phyloP scores from a whole-genome alignment of 2,888 invertebrate species.

The Acrobasis repandana region DNA sequence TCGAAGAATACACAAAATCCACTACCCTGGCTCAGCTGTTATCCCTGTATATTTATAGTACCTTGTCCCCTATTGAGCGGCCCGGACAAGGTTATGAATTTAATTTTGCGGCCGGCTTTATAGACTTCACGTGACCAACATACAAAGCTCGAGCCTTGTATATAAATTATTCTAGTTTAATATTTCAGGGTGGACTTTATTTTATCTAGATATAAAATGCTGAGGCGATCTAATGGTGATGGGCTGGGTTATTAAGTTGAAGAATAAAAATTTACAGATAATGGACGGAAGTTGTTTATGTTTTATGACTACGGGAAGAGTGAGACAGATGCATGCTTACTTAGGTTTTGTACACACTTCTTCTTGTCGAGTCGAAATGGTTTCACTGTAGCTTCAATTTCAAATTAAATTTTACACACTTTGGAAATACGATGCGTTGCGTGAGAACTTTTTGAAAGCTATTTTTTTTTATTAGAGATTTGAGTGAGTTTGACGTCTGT shows the following conservation, averaged over 20 bases:
- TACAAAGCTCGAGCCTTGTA: slow-evolving; percentile 28
- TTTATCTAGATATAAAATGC: slow-evolving; percentile 21
- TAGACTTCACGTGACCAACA: slow-evolving; percentile 46
- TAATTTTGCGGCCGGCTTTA: slow-evolving; percentile 52
- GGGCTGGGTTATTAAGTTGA: not conserved
- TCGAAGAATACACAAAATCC: not conserved
- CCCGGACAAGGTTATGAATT: slow-evolving; percentile 46
- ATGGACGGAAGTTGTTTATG: not conserved
- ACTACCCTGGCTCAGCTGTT: slow-evolving; percentile 2
- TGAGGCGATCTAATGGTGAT: slow-evolving; percentile 6
- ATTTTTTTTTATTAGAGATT: too few species aligned
- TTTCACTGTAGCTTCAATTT: too few species aligned
- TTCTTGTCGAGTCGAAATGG: too few species aligned
- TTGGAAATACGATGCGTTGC: too few species aligned
- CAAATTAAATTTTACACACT: too few species aligned
- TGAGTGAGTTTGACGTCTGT: too few species aligned
- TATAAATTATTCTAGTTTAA: slow-evolving; percentile 18
- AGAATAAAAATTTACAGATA: not conserved
- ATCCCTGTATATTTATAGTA: slow-evolving; percentile 14
- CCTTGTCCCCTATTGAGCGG: slow-evolving; percentile 14
- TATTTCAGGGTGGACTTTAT: slow-evolving; percentile 14
- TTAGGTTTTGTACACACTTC: too few species aligned
- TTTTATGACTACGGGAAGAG: too few species aligned
- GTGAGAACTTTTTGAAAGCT: too few species aligned
- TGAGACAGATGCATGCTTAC: too few species aligned